These are phyloP conservation scores for Dioctria linearis DNA, from an alignment of 2,888 invertebrate species.

Conservation along the genomic window DNA sequence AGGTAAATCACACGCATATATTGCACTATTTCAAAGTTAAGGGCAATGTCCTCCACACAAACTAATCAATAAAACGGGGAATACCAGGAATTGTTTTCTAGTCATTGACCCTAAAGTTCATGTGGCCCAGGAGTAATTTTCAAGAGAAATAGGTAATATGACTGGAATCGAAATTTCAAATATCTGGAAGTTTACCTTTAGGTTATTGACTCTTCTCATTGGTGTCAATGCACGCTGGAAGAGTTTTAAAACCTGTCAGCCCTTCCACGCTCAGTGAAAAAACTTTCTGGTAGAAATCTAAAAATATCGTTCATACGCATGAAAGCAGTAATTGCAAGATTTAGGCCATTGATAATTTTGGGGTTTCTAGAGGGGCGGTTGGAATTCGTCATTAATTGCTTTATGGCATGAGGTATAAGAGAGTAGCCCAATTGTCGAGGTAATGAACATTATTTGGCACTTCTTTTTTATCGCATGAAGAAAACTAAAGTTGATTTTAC, in stretches of 20 bases:
- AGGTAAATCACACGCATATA: not conserved
- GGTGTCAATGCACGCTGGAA: too few species aligned
- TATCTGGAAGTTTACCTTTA: too few species aligned
- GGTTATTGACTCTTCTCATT: too few species aligned
- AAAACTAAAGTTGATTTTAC: too few species aligned
- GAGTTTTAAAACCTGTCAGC: too few species aligned
- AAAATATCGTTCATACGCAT: not conserved
- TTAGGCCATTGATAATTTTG: not conserved
- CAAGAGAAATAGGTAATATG: too few species aligned
- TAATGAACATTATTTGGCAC: not conserved
- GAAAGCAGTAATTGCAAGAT: not conserved
- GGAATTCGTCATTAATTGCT: not conserved
- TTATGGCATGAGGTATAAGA: not conserved
- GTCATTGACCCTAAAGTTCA: slow-evolving; percentile 2
- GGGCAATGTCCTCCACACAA: not conserved
- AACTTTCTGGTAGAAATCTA: too few species aligned
- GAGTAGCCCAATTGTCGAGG: not conserved
- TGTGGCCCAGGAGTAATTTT: not conserved
- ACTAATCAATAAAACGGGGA: not conserved
- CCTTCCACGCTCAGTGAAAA: too few species aligned
- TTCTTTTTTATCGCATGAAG: not conserved
- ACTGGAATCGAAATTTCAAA: too few species aligned
- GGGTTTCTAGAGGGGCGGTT: not conserved
- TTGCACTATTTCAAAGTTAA: slow-evolving; percentile 12
- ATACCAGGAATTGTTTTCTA: not conserved